A percentile compares a stretch with the other conserved stretches of the same genome.
Evolutionary conservation across 2,888 invertebrate species (phyloP).

Genomic region (Aspidiotus rigidus): DNA sequence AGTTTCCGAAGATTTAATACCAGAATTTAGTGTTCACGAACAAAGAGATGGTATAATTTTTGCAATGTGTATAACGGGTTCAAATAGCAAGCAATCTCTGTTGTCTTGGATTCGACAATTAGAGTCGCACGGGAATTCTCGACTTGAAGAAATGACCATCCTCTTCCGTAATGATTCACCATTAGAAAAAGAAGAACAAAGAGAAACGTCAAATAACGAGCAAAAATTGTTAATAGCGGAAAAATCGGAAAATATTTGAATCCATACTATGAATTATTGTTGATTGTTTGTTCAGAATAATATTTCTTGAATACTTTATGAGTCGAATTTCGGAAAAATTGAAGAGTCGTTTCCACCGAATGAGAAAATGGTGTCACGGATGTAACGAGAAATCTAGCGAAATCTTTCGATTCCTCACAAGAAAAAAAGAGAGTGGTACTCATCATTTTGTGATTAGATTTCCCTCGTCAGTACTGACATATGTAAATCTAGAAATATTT

Average conservation of each 20-base stretch:
- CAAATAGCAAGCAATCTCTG: slow-evolving; percentile 79
- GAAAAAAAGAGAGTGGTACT: too few relatives aligned
- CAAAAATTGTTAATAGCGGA: neutral
- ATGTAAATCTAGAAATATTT: too few relatives aligned
- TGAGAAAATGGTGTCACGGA: neutral
- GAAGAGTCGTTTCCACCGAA: neutral
- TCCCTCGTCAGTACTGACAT: too few relatives aligned
- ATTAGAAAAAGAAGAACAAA: slow-evolving; percentile 41
- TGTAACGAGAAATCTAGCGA: too few relatives aligned
- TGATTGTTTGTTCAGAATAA: neutral
- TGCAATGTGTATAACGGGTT: slow-evolving; percentile 82
- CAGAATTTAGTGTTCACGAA: slow-evolving; percentile 68
- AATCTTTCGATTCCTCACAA: too few relatives aligned
- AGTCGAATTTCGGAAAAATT: neutral
- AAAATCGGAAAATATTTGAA: neutral
- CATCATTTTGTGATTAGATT: too few relatives aligned
- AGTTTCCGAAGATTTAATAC: slow-evolving; percentile 44
- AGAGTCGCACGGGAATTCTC: slow-evolving; percentile 64
- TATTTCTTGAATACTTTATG: neutral
- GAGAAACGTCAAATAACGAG: too few relatives aligned
- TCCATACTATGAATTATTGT: neutral
- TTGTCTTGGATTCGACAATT: slow-evolving; percentile 82
- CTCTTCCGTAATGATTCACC: slow-evolving; percentile 70
- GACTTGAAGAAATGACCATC: slow-evolving; percentile 57
- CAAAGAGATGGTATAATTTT: slow-evolving; percentile 86